Base-by-base conservation (phyloP, 2,797 vertebrate species). In the Enteromius trimaculatus region DNA sequence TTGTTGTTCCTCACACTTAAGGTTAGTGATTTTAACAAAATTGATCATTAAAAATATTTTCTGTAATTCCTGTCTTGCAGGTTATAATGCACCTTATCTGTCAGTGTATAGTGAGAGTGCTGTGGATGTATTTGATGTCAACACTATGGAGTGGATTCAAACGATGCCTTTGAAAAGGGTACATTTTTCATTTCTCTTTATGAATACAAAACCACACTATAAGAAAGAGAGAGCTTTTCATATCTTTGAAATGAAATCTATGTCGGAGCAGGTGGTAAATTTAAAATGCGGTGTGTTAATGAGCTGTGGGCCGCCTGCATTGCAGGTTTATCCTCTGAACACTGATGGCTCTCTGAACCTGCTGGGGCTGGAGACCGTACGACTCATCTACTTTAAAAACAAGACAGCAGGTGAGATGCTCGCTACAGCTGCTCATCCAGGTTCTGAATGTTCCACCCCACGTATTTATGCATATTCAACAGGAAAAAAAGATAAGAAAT, bases 131-230 rank as follows among this genome's bases (percentile, higher is more conserved):
- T 99, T 98, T 0, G 97, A 99, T 0, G 96, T 99, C 88, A 99
- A 99, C 93, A 98, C 97, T 77, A 99, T 99, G 97, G 98, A 99
- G 87, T 99, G 98, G 98, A 99, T 99, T 86, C 98, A 99, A 91
- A 98, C 98, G 84, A 96, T 99, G 86, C 97, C 98, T 39, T 95
- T 99, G 49, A 99, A 99, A 89, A 99, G 99, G 96, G 98, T 99
- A 70, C 16, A 31, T 21, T 13, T 85, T 64, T 62, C 11, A 31
- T 37, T 6, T 47, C 23, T 53, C 4, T 55, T 62, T 19, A 10
- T 37, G 34, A 77, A 10, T 53, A 49, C 34, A 71, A n/a, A 29
- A 55, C 9, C 10, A 37, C 37, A 39, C 10, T 13, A 53, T 75
- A 26, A 39, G 13, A 23, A 23, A 64, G 19, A 53, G 2, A 39